Evolutionary conservation across 1,140 invertebrate species (phyloP).

Genomic region (Battus philenor): DNA sequence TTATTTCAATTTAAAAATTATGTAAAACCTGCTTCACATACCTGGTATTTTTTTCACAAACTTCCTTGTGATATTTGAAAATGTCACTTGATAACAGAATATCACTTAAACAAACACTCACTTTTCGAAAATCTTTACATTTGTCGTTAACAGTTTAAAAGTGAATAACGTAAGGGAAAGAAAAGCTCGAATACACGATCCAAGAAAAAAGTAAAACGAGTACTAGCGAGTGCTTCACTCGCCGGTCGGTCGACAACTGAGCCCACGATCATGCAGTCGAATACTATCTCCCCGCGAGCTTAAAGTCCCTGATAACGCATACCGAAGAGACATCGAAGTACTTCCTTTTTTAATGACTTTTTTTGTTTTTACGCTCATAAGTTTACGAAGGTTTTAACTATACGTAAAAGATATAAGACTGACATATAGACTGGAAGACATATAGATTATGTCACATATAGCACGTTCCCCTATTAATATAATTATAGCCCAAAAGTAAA

Average conservation of each 20-base stretch:
- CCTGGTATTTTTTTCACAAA: conserved; percentile 13
- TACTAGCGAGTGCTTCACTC: conserved; percentile 32
- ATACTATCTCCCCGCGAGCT: conserved; percentile 53
- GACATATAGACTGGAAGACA: too few species aligned
- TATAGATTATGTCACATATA: conserved; percentile 20
- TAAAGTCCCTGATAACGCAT: conserved; percentile 55
- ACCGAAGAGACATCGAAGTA: conserved; percentile 29
- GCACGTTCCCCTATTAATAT: conserved; percentile 44
- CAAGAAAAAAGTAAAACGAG: conserved; percentile 29
- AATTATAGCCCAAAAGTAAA: conserved; percentile 64
- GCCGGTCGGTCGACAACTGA: conserved; percentile 40
- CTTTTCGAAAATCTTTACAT: conserved; percentile 4
- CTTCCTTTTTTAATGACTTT: conserved; percentile 29
- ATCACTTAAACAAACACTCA: conserved; percentile 15
- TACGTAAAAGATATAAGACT: too few species aligned
- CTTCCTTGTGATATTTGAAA: conserved; percentile 10
- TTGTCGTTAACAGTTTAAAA: conserved; percentile 10
- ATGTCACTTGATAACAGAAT: conserved; percentile 8
- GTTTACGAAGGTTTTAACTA: too few species aligned
- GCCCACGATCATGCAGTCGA: conserved; percentile 23
- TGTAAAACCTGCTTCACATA: conserved; percentile 14
- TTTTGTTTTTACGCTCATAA: too few species aligned
- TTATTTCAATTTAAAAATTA: conserved; percentile 6
- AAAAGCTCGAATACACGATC: conserved; percentile 18
- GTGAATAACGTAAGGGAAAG: not conserved